Evolutionary conservation across 1,140 invertebrate species (phyloP), one percentile per base, ranked within the genome.

Genomic region (Caenorhabditis briggsae): DNA sequence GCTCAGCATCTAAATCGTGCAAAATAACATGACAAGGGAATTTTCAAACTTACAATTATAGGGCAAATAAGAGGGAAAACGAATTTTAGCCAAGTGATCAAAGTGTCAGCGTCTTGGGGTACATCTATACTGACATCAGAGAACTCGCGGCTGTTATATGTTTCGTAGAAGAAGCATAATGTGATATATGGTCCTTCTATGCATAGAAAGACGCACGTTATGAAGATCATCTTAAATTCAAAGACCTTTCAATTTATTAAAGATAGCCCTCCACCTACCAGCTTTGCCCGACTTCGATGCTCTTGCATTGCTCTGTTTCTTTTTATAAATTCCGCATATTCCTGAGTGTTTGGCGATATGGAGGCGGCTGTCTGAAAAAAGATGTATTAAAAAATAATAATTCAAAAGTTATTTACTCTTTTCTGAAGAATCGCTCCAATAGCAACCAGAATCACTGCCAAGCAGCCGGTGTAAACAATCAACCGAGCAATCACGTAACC

Each of bases 391-490:
- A 33, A 25, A 61, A 61, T 7, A 11, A 58, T 2, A 58, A n/a
- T 58, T 58, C 43, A 53, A 14, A 53, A 23, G 25, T 11, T 50
- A 9, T 41, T 78, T 78, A 78, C 70, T 12, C 70, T 48, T 78
- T 53, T 78, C n/a, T 78, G 70, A 78, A 78, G 70, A 78, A 78
- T 78, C 8, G 70, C 70, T 78, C 70, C 70, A 50, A 48, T 50
- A 50, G 70, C 46, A 50, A 78, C 70, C 33, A 78, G 46, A 50
- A 78, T 78, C 18, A 78, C 70, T 25, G 70, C 70, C 6, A 78
- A 9, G n/a, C 70, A 78, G 23, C 70, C 70, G 23, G 53, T 53
- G 33, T 78, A 78, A 53, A 78, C 70, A 78, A 78, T 23, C 18
- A 78, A 53, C 2, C 70, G 43, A 50, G 70, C 70, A 78, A 78